phyloP scores from a whole-genome alignment of 2,797 vertebrate species.

The Danio jaintianensis region DNA sequence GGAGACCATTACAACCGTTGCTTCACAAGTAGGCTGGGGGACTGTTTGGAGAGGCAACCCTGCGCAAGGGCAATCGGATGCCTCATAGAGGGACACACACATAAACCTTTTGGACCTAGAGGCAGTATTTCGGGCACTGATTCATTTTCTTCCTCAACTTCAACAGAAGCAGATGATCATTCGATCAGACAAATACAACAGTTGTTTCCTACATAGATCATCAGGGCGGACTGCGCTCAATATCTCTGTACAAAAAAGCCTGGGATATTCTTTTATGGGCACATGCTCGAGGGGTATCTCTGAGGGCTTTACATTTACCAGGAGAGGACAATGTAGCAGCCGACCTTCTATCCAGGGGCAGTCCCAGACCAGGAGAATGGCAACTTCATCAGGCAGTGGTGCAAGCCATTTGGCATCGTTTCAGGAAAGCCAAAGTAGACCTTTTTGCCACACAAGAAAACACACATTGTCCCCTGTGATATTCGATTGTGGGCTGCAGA shows the following conservation, averaged over 20 bases:
- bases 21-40: neutral
- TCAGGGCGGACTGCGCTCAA: neutral
- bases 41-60: neutral
- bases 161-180: neutral
- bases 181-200: neutral
- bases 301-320: too few species aligned
- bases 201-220: neutral
- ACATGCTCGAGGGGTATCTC: too few species aligned
- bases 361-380: too few species aligned
- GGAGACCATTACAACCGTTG: neutral
- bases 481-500: too few species aligned
- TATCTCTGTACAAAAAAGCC: neutral
- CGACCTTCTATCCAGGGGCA: too few species aligned
- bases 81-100: neutral
- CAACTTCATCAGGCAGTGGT: too few species aligned
- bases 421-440: too few species aligned
- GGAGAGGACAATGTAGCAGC: too few species aligned
- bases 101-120: neutral
- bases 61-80: neutral
- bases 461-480: neutral
- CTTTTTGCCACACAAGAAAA: too few species aligned
- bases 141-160: neutral
- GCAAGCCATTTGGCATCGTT: too few species aligned
- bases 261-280: too few species aligned
- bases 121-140: neutral